These are phyloP conservation scores for Clitarchus hookeri DNA, from an alignment of 2,888 invertebrate genomes.

Conservation along the genomic window DNA sequence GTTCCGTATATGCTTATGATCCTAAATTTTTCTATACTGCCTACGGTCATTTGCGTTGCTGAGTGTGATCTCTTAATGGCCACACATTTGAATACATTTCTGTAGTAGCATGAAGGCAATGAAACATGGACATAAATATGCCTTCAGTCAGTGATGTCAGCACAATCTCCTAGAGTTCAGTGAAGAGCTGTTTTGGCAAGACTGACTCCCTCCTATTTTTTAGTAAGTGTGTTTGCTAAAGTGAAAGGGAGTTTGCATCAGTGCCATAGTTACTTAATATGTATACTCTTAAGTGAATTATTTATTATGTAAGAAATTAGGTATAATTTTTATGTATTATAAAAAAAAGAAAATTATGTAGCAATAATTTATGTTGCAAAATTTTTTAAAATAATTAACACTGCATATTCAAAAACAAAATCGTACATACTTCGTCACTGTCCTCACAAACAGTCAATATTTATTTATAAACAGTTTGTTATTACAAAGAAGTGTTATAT, in stretches of 20 bases:
- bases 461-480: neutral
- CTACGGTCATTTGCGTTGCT: conserved; percentile 20
- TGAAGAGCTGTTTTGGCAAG: conserved; percentile 24
- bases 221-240: neutral
- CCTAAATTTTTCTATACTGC: neutral
- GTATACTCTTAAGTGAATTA: neutral
- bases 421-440: neutral
- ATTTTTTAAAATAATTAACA: neutral
- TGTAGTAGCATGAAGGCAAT: conserved; percentile 1
- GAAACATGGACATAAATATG: neutral
- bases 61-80: conserved; percentile 23
- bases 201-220: conserved; percentile 1
- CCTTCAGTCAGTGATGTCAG: conserved; percentile 18
- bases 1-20: neutral
- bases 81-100: neutral
- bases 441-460: neutral
- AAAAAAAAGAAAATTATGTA: neutral
- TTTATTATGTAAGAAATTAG: neutral
- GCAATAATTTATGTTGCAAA: neutral
- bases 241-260: conserved; percentile 21
- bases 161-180: neutral
- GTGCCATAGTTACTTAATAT: neutral
- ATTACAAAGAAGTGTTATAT: neutral
- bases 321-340: neutral
- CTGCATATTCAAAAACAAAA: neutral